Evolutionary conservation across 2,888 invertebrate species (phyloP).

Genomic region (Drosophila picticornis): DNA sequence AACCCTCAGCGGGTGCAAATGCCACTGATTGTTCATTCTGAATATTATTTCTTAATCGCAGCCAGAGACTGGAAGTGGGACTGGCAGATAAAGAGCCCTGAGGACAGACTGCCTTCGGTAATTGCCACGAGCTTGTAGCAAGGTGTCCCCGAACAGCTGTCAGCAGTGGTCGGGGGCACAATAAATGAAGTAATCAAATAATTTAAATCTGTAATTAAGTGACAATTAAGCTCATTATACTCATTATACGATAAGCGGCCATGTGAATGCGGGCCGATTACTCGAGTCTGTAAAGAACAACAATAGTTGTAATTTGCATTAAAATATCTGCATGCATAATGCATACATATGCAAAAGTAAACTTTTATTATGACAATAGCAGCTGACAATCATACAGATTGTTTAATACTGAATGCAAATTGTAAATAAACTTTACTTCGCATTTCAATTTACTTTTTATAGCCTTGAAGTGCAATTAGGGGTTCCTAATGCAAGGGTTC

Average conservation of each 20-base stretch:
- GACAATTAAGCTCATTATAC: slow-evolving; percentile 73
- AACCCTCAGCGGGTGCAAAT: slow-evolving; percentile 57
- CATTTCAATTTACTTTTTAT: not conserved
- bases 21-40: slow-evolving; percentile 60
- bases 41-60: slow-evolving; percentile 24
- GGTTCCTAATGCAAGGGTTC: too few relatives aligned
- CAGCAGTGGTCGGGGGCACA: slow-evolving; percentile 22
- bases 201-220: slow-evolving; percentile 75
- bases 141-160: slow-evolving; percentile 31
- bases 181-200: slow-evolving; percentile 75
- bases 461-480: not conserved
- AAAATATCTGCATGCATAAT: not conserved
- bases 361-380: not conserved
- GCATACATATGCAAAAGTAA: not conserved
- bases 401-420: too few relatives aligned
- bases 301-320: slow-evolving; percentile 20
- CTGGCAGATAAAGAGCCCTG: slow-evolving; percentile 32
- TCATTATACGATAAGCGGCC: slow-evolving; percentile 53
- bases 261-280: slow-evolving; percentile 46
- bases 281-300: slow-evolving; percentile 20
- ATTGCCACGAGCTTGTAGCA: slow-evolving; percentile 14
- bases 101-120: slow-evolving; percentile 19
- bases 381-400: not conserved
- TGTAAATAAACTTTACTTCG: too few relatives aligned
- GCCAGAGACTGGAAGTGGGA: slow-evolving; percentile 6